Conservation (phyloP, 2,797 vertebrate species). For the Acanthurus lineatus region DNA sequence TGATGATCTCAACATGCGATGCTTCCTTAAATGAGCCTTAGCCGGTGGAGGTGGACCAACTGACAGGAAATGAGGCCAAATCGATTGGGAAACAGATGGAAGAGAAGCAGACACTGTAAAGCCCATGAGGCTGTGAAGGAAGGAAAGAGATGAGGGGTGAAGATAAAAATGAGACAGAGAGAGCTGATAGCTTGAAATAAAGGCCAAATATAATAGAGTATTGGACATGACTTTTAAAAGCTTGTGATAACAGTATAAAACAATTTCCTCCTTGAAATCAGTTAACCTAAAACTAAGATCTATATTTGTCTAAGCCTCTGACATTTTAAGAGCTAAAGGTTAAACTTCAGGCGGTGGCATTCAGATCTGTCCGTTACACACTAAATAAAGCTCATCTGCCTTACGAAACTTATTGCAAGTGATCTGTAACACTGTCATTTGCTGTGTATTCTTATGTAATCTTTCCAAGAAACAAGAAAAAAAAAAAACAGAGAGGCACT, state of each 20-base stretch:
- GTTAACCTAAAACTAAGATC: slow-evolving; percentile 7
- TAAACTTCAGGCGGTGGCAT: neutral
- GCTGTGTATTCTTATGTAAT: slow-evolving; percentile 18
- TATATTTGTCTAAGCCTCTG: neutral
- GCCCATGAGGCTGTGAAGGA: slow-evolving; percentile 53
- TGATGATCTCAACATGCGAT: slow-evolving; percentile 64
- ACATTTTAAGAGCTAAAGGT: neutral
- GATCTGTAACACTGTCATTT: slow-evolving; percentile 20
- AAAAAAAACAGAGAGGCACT: slow-evolving; percentile 35
- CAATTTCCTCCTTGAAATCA: slow-evolving; percentile 21
- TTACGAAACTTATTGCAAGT: slow-evolving; percentile 18
- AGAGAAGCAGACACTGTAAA: slow-evolving; percentile 57
- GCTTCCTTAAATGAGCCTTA: slow-evolving; percentile 73
- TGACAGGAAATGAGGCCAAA: slow-evolving; percentile 80
- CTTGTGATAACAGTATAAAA: neutral
- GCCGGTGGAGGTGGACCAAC: slow-evolving; percentile 70
- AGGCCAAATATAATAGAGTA: slow-evolving; percentile 24
- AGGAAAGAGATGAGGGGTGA: slow-evolving; percentile 47
- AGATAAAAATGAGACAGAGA: slow-evolving; percentile 38
- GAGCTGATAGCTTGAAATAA: slow-evolving; percentile 23
- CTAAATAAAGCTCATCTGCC: slow-evolving; percentile 7
- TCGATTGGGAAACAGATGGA: slow-evolving; percentile 78
- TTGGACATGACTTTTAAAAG: slow-evolving; percentile 20
- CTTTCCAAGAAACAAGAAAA: slow-evolving; percentile 45
- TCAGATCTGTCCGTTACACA: neutral